Conservation (phyloP, 2,113 vertebrate species). For the Rhinolophus sinicus region DNA sequence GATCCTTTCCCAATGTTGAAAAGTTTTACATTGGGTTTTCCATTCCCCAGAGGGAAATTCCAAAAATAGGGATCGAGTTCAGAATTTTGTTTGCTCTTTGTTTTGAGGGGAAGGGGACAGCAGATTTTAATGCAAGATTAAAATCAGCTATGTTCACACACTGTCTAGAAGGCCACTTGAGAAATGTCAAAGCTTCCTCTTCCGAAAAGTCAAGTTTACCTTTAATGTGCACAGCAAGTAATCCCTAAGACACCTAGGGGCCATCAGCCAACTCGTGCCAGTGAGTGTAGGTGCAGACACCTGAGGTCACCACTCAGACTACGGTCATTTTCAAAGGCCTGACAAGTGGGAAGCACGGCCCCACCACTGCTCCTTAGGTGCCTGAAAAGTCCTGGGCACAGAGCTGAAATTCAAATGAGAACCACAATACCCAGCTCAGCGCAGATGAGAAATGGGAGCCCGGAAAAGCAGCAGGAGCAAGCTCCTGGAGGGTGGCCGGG, state of each 20-base stretch:
- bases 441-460: not conserved
- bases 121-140: not conserved
- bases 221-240: rapidly evolving
- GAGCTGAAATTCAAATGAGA: not conserved
- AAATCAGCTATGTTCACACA: not conserved
- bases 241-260: not conserved
- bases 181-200: not conserved
- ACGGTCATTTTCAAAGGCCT: not conserved
- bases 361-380: not conserved
- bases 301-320: not conserved
- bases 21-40: not conserved
- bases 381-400: not conserved
- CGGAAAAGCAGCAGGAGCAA: not conserved
- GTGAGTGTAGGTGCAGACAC: no score
- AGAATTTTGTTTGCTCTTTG: not conserved
- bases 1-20: not conserved
- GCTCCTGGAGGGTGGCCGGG: not conserved
- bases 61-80: not conserved
- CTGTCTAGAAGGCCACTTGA: not conserved
- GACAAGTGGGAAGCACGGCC: not conserved
- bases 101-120: not conserved
- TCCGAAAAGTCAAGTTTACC: not conserved
- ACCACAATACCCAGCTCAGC: not conserved
- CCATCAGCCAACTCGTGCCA: rapidly evolving
- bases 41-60: not conserved